Evolutionary conservation across 2,113 vertebrate species (phyloP).

Genomic region (Hydrochoerus hydrochaeris): DNA sequence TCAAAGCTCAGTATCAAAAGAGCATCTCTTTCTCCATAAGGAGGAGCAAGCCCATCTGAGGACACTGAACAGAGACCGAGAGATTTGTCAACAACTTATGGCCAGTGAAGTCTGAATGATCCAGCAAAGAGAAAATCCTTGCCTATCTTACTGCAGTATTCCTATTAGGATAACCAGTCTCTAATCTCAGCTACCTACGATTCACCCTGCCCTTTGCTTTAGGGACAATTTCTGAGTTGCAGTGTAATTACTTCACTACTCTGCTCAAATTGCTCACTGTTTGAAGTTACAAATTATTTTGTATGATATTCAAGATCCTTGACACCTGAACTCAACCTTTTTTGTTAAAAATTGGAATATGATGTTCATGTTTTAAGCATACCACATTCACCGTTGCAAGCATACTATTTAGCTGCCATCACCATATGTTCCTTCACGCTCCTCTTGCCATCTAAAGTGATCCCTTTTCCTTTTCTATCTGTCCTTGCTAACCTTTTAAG

Average conservation of each 20-base stretch:
- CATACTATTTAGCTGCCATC: neutral
- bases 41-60: neutral
- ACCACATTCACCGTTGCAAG: neutral
- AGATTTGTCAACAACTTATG: neutral
- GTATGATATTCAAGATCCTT: neutral
- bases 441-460: neutral
- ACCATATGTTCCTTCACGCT: neutral
- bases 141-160: neutral
- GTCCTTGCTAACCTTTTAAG: neutral
- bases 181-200: neutral
- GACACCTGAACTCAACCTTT: neutral
- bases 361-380: neutral
- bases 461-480: neutral
- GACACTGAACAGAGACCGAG: neutral
- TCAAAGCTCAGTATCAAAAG: neutral
- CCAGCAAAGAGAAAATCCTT: neutral
- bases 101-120: neutral
- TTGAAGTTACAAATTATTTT: conserved; percentile 19
- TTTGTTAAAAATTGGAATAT: neutral
- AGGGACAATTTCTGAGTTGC: neutral
- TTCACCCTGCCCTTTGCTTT: neutral
- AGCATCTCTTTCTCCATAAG: neutral
- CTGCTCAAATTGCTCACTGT: neutral
- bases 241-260: neutral
- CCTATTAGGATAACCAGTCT: neutral